These are phyloP conservation scores for Atethmia centrago DNA, from an alignment of 2,888 invertebrate species.

Conservation along the genomic window DNA sequence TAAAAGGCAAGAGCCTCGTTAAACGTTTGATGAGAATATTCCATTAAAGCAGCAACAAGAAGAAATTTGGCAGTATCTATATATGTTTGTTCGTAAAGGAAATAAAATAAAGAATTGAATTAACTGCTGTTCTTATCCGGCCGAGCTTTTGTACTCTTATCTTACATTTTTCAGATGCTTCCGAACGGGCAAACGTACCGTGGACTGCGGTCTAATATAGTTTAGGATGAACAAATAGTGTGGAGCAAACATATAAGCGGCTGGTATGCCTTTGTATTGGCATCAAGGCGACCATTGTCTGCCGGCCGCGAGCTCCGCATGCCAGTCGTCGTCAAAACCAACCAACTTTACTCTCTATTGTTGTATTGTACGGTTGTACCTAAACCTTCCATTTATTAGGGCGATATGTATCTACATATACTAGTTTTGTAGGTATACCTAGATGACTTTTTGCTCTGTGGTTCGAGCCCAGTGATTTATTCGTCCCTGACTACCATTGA, in stretches of 20 bases:
- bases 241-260: conserved; percentile 64
- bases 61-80: conserved; percentile 10
- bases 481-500: conserved; percentile 1
- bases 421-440: not conserved
- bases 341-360: conserved; percentile 32
- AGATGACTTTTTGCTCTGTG: not conserved
- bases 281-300: conserved; percentile 64
- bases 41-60: conserved; percentile 25
- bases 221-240: conserved; percentile 67
- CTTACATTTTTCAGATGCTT: conserved; percentile 46
- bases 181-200: conserved; percentile 23
- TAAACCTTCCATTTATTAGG: not conserved
- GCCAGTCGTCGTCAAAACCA: conserved; percentile 56
- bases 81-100: conserved; percentile 16
- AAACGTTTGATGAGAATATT: conserved; percentile 26
- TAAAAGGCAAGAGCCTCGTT: not conserved
- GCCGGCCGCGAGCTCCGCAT: conserved; percentile 61
- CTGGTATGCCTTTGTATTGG: conserved; percentile 73
- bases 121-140: conserved; percentile 24
- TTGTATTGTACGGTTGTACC: conserved; percentile 15
- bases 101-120: conserved; percentile 49
- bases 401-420: not conserved
- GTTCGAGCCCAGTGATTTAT: not conserved
- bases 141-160: conserved; percentile 37
- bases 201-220: conserved; percentile 59